These are phyloP conservation scores for Lagopus muta DNA, from an alignment of 2,113 vertebrate species.

Conservation along the genomic window DNA sequence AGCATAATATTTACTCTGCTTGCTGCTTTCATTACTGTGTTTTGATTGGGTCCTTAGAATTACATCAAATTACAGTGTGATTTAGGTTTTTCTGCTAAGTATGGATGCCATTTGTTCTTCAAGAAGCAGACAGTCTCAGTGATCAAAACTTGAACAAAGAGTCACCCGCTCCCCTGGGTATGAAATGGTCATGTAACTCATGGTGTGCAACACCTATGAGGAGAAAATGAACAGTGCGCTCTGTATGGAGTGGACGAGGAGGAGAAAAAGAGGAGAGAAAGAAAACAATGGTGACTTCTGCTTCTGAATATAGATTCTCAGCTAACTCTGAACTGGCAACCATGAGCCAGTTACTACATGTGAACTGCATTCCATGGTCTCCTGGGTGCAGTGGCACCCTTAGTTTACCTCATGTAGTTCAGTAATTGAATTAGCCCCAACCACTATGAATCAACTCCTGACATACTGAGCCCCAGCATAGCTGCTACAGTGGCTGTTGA, in stretches of 20 bases:
- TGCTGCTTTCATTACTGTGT: background rate
- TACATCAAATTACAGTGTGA: background rate
- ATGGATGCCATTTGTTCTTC: background rate
- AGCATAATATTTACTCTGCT: background rate
- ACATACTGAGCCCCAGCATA: background rate
- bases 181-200: background rate
- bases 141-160: background rate
- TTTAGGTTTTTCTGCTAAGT: background rate
- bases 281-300: too few species aligned
- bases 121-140: background rate
- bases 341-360: background rate
- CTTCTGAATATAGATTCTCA: background rate
- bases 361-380: background rate
- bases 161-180: background rate
- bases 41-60: background rate
- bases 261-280: background rate
- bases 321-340: background rate
- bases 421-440: background rate
- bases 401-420: background rate
- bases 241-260: background rate
- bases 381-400: too few species aligned
- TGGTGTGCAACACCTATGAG: fast-evolving
- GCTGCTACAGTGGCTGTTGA: background rate
- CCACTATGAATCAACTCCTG: background rate
- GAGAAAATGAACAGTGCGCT: background rate